Conservation (phyloP, 64 coral and sea anemone genomes). For the Anthopleura sola region DNA sequence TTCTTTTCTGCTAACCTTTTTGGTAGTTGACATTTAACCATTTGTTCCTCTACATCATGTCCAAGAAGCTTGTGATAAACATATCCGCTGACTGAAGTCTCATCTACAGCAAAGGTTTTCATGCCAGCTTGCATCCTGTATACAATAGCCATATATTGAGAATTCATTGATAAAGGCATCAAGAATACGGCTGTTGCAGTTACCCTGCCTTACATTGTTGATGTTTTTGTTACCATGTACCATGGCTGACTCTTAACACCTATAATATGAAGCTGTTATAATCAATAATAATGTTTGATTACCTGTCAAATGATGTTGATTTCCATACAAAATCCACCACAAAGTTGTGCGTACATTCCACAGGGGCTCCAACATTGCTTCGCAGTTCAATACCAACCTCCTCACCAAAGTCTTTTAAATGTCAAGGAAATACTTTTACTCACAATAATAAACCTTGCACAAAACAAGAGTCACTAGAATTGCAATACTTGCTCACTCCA, state of each 20-base stretch:
- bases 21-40: constrained; percentile 94
- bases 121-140: constrained; percentile 99
- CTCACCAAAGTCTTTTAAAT: constrained; percentile 87
- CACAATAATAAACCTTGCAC: neutral
- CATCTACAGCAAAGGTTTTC: constrained; percentile 99
- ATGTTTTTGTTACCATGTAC: no score
- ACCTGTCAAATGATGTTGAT: constrained; percentile 97
- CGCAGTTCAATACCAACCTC: constrained; percentile 96
- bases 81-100: constrained; percentile 99
- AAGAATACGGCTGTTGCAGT: no score
- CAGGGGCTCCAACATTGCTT: constrained; percentile 93
- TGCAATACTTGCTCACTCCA: no score
- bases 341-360: constrained; percentile 97
- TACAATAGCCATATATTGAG: neutral
- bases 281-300: neutral
- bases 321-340: constrained; percentile 99
- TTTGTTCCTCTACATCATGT: constrained; percentile 97
- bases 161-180: neutral
- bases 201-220: no score
- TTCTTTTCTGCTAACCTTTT: constrained; percentile 57
- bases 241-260: no score
- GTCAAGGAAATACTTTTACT: constrained; percentile 37
- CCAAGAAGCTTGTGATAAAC: constrained; percentile 98
- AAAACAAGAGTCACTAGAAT: no score
- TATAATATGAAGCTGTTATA: no score